Conservation (phyloP, 2,113 vertebrate species). For the Oryzias melastigma region DNA sequence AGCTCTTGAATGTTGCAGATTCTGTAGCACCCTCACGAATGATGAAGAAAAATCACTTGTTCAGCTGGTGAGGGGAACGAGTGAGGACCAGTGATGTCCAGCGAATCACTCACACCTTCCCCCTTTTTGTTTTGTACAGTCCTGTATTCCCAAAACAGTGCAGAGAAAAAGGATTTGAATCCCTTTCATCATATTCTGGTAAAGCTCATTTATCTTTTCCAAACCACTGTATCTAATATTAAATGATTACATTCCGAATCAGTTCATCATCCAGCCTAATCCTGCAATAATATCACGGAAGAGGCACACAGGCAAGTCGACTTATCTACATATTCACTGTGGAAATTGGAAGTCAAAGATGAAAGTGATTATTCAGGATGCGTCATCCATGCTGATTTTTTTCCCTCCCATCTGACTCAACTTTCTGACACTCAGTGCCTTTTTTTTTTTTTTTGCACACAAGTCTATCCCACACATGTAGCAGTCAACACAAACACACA, state of each 20-base stretch:
- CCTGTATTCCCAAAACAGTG: no score
- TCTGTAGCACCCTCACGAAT: slow-evolving; percentile 27
- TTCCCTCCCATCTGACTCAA: slow-evolving; percentile 17
- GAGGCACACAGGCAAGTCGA: background rate
- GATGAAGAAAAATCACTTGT: slow-evolving; percentile 39
- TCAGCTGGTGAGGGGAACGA: slow-evolving; percentile 37
- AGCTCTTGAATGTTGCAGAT: slow-evolving; percentile 39
- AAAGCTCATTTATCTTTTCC: background rate
- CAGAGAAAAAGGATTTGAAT: slow-evolving; percentile 1
- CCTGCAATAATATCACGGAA: background rate
- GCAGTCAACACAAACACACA: background rate
- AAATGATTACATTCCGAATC: background rate
- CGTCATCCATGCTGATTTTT: background rate
- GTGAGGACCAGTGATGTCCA: slow-evolving; percentile 32
- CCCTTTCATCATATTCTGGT: background rate
- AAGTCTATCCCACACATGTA: background rate
- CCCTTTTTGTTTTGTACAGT: background rate
- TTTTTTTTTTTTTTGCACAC: background rate
- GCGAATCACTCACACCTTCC: slow-evolving; percentile 35
- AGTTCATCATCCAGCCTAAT: background rate
- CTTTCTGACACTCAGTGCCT: background rate
- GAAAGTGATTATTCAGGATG: slow-evolving; percentile 19
- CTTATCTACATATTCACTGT: background rate
- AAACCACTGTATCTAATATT: slow-evolving; percentile 2
- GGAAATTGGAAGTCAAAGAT: background rate